Conservation (phyloP, 1,140 invertebrate genomes). For the Orchestia grillus region DNA sequence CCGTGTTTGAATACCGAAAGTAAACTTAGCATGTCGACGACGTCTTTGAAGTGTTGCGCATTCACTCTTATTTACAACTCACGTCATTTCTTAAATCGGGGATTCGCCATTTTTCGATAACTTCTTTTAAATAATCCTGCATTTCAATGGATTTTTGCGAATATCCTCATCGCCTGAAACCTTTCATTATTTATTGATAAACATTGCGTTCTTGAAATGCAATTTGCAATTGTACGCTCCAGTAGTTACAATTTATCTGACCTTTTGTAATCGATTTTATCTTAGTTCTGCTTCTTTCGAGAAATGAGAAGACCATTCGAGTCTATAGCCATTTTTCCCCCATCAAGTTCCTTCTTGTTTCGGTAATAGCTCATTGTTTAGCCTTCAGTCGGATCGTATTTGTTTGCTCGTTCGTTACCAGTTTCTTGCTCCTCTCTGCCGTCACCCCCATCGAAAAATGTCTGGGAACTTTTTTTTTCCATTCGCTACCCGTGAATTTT, state of each 20-base stretch:
- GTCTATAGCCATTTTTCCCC: neutral
- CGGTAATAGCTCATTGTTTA: constrained; percentile 50
- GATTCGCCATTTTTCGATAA: neutral
- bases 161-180: neutral
- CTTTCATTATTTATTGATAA: neutral
- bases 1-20: neutral
- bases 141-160: neutral
- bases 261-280: neutral
- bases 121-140: too few relatives aligned
- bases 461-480: neutral
- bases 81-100: neutral
- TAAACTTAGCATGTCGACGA: neutral
- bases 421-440: neutral
- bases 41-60: neutral
- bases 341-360: constrained; percentile 32
- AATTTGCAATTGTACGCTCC: neutral
- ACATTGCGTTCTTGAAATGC: neutral
- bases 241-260: neutral
- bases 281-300: neutral
- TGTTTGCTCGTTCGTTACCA: constrained; percentile 45
- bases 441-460: neutral
- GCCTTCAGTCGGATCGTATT: constrained; percentile 39
- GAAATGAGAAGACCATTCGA: neutral
- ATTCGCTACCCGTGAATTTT: neutral
- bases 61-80: neutral